Evolutionary conservation across 30 jellyfish, hydroid and myxozoan genomes (phyloP), one percentile per base, ranked within the genome.

Genomic region (Hydractinia symbiolongicarpus): DNA sequence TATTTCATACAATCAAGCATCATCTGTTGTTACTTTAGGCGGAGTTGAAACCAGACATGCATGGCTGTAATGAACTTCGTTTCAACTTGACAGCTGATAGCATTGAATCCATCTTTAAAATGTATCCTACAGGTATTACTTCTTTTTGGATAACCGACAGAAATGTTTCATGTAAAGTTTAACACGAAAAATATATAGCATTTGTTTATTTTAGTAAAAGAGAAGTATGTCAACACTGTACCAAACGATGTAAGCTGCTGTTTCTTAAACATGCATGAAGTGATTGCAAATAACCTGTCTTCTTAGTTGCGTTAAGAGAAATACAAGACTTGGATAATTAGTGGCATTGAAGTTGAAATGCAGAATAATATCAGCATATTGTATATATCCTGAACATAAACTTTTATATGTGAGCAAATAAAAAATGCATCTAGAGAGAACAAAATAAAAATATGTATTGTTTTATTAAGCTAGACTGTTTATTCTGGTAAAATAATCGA

Each of bases 11-110:
- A 30, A 30, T 30, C 44, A 30, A 30, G 2, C 44, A 6, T 64
- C 4, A 6, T 64, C 40, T 11, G 19, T 58, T 30, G 1, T 50
- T 76, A 6, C 9, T 76, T 53, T 16, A 91, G 98, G 98, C 96
- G 30, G 98, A 91, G 78, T 73, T 91, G 50, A 86, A 79, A 69
- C 98, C 98, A 54, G 98, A 91, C 72, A 91, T 86, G 95, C 98
- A 91, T 86, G 98, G 98, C 8, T 91, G 98, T 78, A 91, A 91
- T 86, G 98, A 91, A 67, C 61, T 91, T 60, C 60, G 96, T 55
- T 91, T 91, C 76, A 91, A 91, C 61, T 68, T 91, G 74, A 91
- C 98, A 4, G 98, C 98, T 8, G 98, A 91, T 74, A 91, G 94
- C 79, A 91, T 91, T 56, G 95, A 86, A 15, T 96, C 98, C 62